Evolutionary conservation across 2,888 invertebrate genomes (phyloP).

Genomic region (Drosophila barbarae): DNA sequence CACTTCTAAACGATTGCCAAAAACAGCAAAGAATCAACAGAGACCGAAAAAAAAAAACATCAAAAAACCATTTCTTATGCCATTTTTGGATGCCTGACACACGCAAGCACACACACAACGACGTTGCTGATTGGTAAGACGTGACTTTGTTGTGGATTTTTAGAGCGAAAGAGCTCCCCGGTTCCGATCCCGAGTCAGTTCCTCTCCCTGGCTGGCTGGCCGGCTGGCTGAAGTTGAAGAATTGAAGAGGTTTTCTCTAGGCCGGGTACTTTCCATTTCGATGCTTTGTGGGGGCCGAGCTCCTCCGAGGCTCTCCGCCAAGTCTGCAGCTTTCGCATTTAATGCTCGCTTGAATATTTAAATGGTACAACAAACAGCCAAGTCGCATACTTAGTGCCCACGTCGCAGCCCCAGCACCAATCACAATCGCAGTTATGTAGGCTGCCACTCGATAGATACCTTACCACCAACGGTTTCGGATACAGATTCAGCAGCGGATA

Average conservation of each 20-base stretch:
- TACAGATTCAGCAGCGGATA: constrained; percentile 29
- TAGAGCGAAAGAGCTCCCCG: constrained; percentile 30
- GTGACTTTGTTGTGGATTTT: constrained; percentile 58
- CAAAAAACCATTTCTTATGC: constrained; percentile 47
- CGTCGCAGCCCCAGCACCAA: constrained; percentile 34
- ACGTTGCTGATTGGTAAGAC: constrained; percentile 54
- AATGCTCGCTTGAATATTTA: constrained; percentile 63
- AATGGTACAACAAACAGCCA: constrained; percentile 42
- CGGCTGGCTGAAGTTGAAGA: not conserved
- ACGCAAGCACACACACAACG: constrained; percentile 31
- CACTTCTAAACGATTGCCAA: constrained; percentile 66
- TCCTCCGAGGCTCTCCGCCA: constrained; percentile 5
- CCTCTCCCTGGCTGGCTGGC: not conserved
- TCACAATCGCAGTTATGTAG: constrained; percentile 42
- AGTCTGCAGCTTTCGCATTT: constrained; percentile 36
- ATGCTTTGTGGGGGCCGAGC: constrained; percentile 25
- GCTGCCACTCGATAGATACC: constrained; percentile 41
- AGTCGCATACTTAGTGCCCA: constrained; percentile 69
- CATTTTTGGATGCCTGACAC: constrained; percentile 59
- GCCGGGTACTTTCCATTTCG: constrained; percentile 31
- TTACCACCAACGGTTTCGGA: constrained; percentile 48
- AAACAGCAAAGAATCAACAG: constrained; percentile 46
- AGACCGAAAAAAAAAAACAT: constrained; percentile 21
- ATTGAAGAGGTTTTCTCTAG: constrained; percentile 27
- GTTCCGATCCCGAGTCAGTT: constrained; percentile 4